Base-by-base conservation (phyloP, 2,888 invertebrate species). In the Melipona bicolor region DNA sequence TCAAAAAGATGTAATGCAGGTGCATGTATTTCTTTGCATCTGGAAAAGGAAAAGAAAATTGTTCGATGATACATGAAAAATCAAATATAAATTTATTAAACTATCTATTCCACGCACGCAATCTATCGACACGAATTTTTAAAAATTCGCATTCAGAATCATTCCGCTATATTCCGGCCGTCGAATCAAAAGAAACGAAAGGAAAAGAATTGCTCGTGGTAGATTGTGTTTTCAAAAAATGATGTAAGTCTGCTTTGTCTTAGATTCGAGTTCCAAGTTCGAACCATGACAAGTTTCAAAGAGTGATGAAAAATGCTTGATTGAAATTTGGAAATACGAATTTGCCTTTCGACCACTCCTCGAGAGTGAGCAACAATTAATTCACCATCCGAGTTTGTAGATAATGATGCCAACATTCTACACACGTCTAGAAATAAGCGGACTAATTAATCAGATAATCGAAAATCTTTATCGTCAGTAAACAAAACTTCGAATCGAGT, bases 361-460 rank as follows among this genome's bases (percentile, higher is more conserved):
- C 70, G n/a, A 24, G 54, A 73, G 54, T 64, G 50, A 82, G 62
- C 71, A 77, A 70, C 77, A 36, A 76, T 84, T 79, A 79, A 84
- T 83, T 83, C 79, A 79, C 68, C 62, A 61, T 43, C n/a, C 52
- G 36, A 75, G 75, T 68, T 83, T 32, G 24, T 52, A 13, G 79
- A 79, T 83, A 79, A 83, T 83, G 78, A 78, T 72, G n/a, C 56
- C 84, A 67, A 70, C 78, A n/a, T 67, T 71, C 67, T 9, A 49
- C 24, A 5, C 13, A 24, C 67, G 52, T 3, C 24, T 9, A n/a
- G 59, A 61, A 83, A 83, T 74, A 75, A 78, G 43, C 54, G 54
- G 74, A 84, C 83, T 75, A 83, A 84, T 83, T 71, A 67, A 84
- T 68, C 77, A 32, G 70, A 56, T 74, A 65, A 83, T 77, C 69